These are phyloP conservation scores for Denticeps clupeoides DNA, from an alignment of 2,797 vertebrate genomes.

Conservation along the genomic window DNA sequence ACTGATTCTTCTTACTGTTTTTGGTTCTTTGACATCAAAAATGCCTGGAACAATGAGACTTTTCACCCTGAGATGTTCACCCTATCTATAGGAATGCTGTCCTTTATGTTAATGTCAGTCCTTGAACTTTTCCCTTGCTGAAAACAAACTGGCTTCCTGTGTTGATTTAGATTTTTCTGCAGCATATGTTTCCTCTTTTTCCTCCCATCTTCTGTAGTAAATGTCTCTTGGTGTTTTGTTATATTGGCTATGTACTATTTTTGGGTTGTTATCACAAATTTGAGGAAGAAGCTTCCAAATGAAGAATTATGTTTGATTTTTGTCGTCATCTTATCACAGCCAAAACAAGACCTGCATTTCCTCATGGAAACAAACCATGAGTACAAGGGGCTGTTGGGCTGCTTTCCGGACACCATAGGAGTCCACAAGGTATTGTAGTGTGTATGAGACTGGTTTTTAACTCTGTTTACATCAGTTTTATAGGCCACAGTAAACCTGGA, in stretches of 20 bases:
- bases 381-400: slow-evolving; percentile 80
- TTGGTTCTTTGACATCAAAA: too few species aligned
- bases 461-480: neutral
- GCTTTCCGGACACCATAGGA: slow-evolving; percentile 79
- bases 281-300: neutral
- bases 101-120: neutral
- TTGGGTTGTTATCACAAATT: too few species aligned
- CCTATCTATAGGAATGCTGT: slow-evolving; percentile 1
- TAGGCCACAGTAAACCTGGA: too few species aligned
- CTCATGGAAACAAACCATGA: slow-evolving; percentile 84
- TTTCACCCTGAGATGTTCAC: neutral
- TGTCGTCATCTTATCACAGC: slow-evolving; percentile 42
- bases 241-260: too few species aligned
- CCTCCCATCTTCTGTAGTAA: neutral
- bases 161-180: neutral
- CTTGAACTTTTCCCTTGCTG: slow-evolving; percentile 7
- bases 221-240: too few species aligned
- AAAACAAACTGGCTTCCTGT: neutral
- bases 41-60: neutral
- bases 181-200: neutral
- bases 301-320: neutral
- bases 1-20: slow-evolving; percentile 5
- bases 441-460: neutral
- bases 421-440: slow-evolving; percentile 70
- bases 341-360: slow-evolving; percentile 82